Evolutionary conservation across 2,113 vertebrate species (phyloP).

Genomic region (Nyctereutes procyonoides): DNA sequence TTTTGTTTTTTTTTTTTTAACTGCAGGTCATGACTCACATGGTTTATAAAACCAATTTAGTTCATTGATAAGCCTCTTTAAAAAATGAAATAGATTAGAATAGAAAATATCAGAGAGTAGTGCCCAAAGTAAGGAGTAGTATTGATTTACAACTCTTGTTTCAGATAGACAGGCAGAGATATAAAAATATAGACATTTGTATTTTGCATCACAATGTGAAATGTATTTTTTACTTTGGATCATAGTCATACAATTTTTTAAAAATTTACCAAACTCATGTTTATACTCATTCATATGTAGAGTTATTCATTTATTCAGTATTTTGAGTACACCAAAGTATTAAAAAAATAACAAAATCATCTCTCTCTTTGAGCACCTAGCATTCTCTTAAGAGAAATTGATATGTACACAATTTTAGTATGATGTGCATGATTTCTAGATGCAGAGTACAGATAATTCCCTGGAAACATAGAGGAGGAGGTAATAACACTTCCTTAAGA

Average conservation of each 20-base stretch:
- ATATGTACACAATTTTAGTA: background rate
- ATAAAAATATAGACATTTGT: background rate
- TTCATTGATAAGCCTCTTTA: background rate
- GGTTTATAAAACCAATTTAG: background rate
- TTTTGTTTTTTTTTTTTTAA: background rate
- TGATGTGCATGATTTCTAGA: background rate
- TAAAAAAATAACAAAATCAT: background rate
- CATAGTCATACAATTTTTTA: background rate
- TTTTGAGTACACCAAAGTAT: background rate
- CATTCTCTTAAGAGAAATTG: background rate
- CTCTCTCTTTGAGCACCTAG: background rate
- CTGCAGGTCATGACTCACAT: background rate
- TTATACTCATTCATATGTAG: background rate
- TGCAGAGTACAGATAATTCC: background rate
- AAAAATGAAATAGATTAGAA: background rate
- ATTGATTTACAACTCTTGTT: background rate
- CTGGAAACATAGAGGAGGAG: background rate
- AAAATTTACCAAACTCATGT: background rate
- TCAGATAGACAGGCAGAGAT: background rate
- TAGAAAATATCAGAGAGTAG: background rate
- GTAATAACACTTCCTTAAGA: background rate
- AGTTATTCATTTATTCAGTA: background rate
- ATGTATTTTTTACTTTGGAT: background rate
- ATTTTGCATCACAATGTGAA: background rate
- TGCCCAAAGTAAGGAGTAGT: background rate